Base-by-base conservation (phyloP, 2,113 vertebrate genomes). In the Trichechus manatus region DNA sequence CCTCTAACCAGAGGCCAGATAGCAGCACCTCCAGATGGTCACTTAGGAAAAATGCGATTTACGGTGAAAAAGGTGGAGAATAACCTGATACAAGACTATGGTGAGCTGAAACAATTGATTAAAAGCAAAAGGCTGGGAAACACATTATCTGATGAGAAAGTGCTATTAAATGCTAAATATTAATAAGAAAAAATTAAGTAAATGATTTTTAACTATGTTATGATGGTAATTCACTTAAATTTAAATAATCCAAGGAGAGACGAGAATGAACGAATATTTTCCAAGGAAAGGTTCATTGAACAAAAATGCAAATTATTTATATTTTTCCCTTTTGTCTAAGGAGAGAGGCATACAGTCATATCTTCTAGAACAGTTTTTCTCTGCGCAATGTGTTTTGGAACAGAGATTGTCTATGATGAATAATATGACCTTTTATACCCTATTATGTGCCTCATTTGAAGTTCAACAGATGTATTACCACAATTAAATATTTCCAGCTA, bases 401-500 rank as follows among this genome's bases (percentile, higher is more conserved):
- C 70, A 63, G 82, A 96, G 68, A 92, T 78, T 77, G 68, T 96
- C 72, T 95, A 91, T 92, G 72, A 92, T 97, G 97, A 98, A 89
- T 97, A 97, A 98, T 91, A 72, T 81, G 92, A 97, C 98, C 95
- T 97, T 98, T 98, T 95, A 85, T 92, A 96, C 53, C 79, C 92
- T 96, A 93, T 97, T 97, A 97, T 97, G 96, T 97, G 87, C 88
- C 63, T 96, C 94, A 86, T 93, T 97, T 97, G 86, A 97, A 96
- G 95, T 98, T 97, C 97, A 97, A 97, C 94, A 97, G 94, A 96
- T 95, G 53, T 94, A 97, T 95, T 93, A 96, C 93, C 80, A 96
- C 91, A 97, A 97, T 97, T 96, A 97, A 97, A 96, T 94, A 97
- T 96, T 97, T 97, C 93, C 92, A 97, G 74, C 92, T 95, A 96